Evolutionary conservation across 37 sponge, comb jelly and placozoan genomes (phyloP).

Genomic region (Spongia lamella): DNA sequence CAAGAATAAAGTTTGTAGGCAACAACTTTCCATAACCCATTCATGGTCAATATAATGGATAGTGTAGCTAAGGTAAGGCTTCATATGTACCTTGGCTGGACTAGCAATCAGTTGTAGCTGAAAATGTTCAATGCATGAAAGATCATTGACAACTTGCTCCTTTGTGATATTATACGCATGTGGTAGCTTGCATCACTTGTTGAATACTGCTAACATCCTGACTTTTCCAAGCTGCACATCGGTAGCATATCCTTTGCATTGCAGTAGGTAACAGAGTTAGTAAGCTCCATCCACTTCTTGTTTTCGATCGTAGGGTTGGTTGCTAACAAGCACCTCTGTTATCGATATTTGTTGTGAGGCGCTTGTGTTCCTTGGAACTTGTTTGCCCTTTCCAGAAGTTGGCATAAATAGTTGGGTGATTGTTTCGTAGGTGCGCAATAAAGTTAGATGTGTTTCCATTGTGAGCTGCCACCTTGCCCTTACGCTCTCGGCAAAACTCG

Average conservation of each 20-base stretch:
- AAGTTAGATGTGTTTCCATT: conserved; percentile 43
- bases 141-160: neutral
- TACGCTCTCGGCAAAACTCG: conserved; percentile 4
- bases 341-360: conserved; percentile 6
- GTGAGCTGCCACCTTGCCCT: conserved; percentile 5
- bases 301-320: conserved; percentile 16
- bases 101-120: conserved; percentile 34
- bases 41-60: conserved; percentile 10
- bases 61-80: conserved; percentile 28
- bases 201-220: conserved; percentile 16
- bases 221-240: conserved; percentile 11
- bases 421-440: conserved; percentile 13
- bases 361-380: neutral
- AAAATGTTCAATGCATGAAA: neutral
- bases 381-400: neutral
- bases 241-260: conserved; percentile 26
- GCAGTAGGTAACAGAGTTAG: conserved; percentile 19
- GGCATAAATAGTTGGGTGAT: conserved; percentile 10
- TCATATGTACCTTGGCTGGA: conserved; percentile 11
- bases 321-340: neutral
- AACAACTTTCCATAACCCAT: conserved; percentile 13
- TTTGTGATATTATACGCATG: neutral
- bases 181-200: conserved; percentile 15
- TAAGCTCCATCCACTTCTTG: conserved; percentile 22
- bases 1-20: conserved; percentile 17